These are phyloP conservation scores for Drosophila suboccidentalis DNA, from an alignment of 2,888 invertebrate genomes.

Conservation along the genomic window DNA sequence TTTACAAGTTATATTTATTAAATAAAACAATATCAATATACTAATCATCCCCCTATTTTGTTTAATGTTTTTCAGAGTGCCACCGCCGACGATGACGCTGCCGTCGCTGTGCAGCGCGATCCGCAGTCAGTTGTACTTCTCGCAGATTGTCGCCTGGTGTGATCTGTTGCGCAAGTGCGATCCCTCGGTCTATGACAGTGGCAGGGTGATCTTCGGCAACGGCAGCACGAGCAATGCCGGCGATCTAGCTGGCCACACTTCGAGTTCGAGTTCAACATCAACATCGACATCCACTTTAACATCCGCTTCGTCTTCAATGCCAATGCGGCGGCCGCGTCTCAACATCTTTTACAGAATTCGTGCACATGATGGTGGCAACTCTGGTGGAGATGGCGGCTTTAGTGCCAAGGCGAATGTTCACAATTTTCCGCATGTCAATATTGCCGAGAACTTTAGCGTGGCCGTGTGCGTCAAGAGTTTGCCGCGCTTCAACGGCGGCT, in stretches of 20 bases:
- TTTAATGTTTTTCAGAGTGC: conserved; percentile 68
- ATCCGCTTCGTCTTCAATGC: not conserved
- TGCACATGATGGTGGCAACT: conserved; percentile 78
- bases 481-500: conserved; percentile 90
- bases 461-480: conserved; percentile 89
- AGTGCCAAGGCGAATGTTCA: conserved; percentile 85
- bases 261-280: not conserved
- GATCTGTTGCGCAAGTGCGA: conserved; percentile 85
- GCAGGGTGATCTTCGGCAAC: conserved; percentile 82
- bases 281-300: not conserved
- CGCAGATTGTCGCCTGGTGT: conserved; percentile 97
- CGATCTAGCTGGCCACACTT: conserved; percentile 66
- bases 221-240: conserved; percentile 65
- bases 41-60: not conserved
- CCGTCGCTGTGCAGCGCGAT: conserved; percentile 96
- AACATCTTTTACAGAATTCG: conserved; percentile 85
- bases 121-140: conserved; percentile 97
- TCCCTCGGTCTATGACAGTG: conserved; percentile 85
- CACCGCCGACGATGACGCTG: conserved; percentile 89
- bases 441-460: conserved; percentile 84
- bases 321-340: conserved; percentile 77
- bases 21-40: no score
- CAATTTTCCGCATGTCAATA: conserved; percentile 85
- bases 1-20: no score
- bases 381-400: conserved; percentile 76